Percentiles rank a stretch among this genome's conserved stretches.
Conservation (phyloP, 2,888 invertebrate species). For the Phortica magna region DNA sequence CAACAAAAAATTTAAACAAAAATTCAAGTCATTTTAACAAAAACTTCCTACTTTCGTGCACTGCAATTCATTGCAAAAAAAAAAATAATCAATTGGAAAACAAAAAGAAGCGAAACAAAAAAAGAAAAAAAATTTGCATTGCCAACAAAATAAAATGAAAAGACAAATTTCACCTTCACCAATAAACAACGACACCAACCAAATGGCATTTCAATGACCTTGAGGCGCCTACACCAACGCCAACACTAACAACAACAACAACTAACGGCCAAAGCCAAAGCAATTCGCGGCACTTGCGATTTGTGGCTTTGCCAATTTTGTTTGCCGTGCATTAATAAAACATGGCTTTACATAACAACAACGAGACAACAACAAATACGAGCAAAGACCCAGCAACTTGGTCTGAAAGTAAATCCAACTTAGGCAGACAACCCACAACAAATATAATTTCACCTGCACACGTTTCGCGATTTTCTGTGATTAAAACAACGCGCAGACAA, state of each 20-base stretch:
- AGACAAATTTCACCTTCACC: slow-evolving; percentile 46
- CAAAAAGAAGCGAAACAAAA: neutral
- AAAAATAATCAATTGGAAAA: neutral
- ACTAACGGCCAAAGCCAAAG: slow-evolving; percentile 4
- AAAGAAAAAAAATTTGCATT: neutral
- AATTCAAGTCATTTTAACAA: neutral
- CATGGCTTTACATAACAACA: slow-evolving; percentile 56
- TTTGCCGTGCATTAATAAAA: slow-evolving; percentile 27
- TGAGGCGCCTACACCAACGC: slow-evolving; percentile 52
- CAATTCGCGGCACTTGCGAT: slow-evolving; percentile 23
- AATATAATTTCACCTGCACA: slow-evolving; percentile 62
- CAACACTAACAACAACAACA: neutral
- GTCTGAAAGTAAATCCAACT: neutral
- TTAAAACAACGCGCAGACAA: too few species aligned
- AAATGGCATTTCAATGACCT: slow-evolving; percentile 64
- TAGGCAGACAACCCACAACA: slow-evolving; percentile 50
- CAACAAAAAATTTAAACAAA: neutral
- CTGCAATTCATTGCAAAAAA: neutral
- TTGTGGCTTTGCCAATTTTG: slow-evolving; percentile 39
- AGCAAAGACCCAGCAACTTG: too few species aligned
- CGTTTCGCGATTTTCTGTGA: slow-evolving; percentile 36
- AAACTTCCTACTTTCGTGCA: neutral
- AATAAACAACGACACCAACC: slow-evolving; percentile 21
- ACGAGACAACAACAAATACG: neutral
- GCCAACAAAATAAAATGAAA: slow-evolving; percentile 33